Base-by-base conservation (phyloP, 2,113 vertebrate genomes). In the Lynx canadensis region DNA sequence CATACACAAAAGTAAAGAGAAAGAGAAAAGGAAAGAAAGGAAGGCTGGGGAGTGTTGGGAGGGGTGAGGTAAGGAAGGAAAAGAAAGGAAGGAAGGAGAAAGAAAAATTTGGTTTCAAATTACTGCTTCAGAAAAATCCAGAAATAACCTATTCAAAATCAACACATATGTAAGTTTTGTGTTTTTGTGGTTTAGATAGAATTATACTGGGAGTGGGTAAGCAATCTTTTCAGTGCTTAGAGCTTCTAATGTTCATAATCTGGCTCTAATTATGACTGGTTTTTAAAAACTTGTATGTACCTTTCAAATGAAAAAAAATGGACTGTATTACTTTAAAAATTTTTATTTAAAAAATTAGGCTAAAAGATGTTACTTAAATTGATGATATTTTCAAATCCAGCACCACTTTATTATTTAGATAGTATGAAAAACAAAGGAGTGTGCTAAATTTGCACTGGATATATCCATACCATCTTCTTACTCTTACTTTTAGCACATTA, bases 321-420 rank as follows among this genome's bases (percentile, higher is more conserved):
- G 71, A 14, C 9, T 79, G 7, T 50, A 66, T 82, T 89, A 73
- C 73, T 52, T 92, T 52, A 16, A 16, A 76, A 74, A 9, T 45
- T 45, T 45, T 45, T 41, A 38, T 38, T 41, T 45, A 45, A 45
- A 45, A 45, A 45, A 45, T 45, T 65, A n/a, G 27, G 27, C 71
- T 91, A 80, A 86, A 71, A 86, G 21, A 76, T 80, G n/a, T 78
- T 65, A n/a, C 63, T 94, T 90, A 52, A 21, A 31, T 63, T 85
- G 63, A 29, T 38, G 69, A 33, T 45, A 91, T 25, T 55, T 96
- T 71, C 55, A 94, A 90, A 36, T 65, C 29, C 6, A 52, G 71
- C 5, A 29, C 23, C 13, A 73, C 7, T 90, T 83, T 25, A 36
- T 50, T 18, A 73, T 86, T 91, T 86, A 65, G 1, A 48, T 63